Evolutionary conservation across 2,797 vertebrate species (phyloP), one percentile per base, ranked within the genome.

Genomic region (Lateolabrax maculatus): DNA sequence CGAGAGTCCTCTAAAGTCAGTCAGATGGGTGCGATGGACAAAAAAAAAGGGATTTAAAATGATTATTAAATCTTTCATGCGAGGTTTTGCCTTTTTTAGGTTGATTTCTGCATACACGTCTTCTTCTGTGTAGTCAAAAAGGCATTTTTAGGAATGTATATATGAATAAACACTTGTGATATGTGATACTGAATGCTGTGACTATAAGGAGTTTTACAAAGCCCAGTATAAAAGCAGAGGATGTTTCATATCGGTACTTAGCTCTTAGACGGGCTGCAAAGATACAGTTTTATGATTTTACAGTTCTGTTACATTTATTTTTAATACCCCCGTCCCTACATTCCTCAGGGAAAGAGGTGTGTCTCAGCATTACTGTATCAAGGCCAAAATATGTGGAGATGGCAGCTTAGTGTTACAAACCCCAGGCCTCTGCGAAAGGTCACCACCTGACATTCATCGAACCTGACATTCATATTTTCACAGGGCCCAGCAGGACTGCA

Each of bases 341-440:
- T 77, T 77, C 71, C 55, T 73, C 5, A 51, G 34, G 57, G 34
- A 69, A 60, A 41, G 1, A 83, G 51, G 37, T 76, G 68, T 63
- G 72, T 67, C 72, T 77, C 70, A 6, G 46, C 66, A 58, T 55
- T 64, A 78, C 65, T 64, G 68, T 58, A 78, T 79, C 48, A 7
- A 46, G 31, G 62, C 72, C 65, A 71, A 65, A 81, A 60, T 75
- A 74, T 77, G 58, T 61, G 70, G 56, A 72, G 62, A 79, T 87
- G 63, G 68, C 84, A 68, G 68, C 80, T 63, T 18, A 21, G 84
- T 81, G 86, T 75, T 87, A 91, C 78, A 90, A 87, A 84, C 52
- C 27, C 74, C 87, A 84, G 71, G 36, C 29, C 29, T 57, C 74
- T 60, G 85, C 15, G 60, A 90, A 90, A 92, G 82, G 83, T 88